Evolutionary conservation across 2,888 invertebrate species (phyloP), one percentile per base, ranked within the genome.

Genomic region (Fragum sueziense): DNA sequence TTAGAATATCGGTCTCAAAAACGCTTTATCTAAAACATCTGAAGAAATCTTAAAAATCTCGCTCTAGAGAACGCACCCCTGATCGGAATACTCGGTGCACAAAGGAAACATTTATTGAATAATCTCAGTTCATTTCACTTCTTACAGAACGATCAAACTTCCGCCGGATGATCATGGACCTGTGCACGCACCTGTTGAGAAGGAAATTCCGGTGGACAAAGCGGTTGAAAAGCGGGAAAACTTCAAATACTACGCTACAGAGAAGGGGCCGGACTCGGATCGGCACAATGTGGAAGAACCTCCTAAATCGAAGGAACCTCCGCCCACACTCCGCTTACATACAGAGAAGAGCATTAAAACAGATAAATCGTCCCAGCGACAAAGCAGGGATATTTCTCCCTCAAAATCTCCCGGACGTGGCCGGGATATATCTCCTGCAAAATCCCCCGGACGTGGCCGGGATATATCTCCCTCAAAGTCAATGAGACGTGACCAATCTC

Each of bases 141-240:
- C n/a, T 54, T 67, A 29, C 51, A 79, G 67, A 27, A 17, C 51
- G 2, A 54, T 59, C 9, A 57, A 47, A 25, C 67, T 84, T 3
- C 84, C 84, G 2, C 68, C 79, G 0, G 84, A 84, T 74, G 84
- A 84, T 57, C 84, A 84, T 75, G 84, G 84, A 31, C 79, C 84
- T 2, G 79, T 41, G 27, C 52, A 51, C 14, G 59, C 73, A 22
- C 72, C 73, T 2, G 52, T 70, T 20, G 67, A 72, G 25, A 31
- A 29, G 17, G 51, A 51, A 22, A 62, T 17, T 27, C 29, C 31
- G 14, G 22, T 37, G 37, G 59, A 76, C 37, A 11, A 59, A 20
- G 68, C 73, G 29, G 7, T 20, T 9, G 52, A 51, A 59, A 68
- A 47, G 7, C 57, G 72, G 20, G 37, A 27, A 25, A 59, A 79